phyloP scores from a whole-genome alignment of 2,888 invertebrate genomes.

The Bellardia pandia region DNA sequence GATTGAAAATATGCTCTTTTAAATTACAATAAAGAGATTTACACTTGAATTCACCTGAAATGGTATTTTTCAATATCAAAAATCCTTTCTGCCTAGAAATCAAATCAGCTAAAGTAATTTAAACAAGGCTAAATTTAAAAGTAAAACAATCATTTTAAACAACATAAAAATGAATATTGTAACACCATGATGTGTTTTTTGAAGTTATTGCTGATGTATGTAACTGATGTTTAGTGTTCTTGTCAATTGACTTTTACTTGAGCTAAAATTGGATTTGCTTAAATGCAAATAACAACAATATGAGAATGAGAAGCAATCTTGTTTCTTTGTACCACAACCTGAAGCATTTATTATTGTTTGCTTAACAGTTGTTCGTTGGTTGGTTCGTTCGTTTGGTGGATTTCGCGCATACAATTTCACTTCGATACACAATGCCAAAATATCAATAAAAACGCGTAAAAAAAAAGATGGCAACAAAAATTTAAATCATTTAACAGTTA shows the following conservation, averaged over 20 bases:
- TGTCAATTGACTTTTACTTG: conserved; percentile 69
- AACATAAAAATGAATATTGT: conserved; percentile 39
- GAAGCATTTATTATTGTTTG: conserved; percentile 61
- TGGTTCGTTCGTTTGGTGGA: neutral
- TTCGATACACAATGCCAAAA: conserved; percentile 67
- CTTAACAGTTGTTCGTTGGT: conserved; percentile 25
- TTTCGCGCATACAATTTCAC: conserved; percentile 55
- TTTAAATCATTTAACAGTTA: conserved; percentile 64
- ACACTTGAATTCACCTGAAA: too few relatives aligned
- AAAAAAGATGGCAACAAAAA: conserved; percentile 56
- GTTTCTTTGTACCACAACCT: conserved; percentile 56
- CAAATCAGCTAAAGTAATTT: too few relatives aligned
- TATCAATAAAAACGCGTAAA: conserved; percentile 72
- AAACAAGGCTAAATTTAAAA: neutral
- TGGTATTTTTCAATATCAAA: too few relatives aligned
- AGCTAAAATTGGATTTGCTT: conserved; percentile 66
- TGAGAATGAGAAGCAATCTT: conserved; percentile 49
- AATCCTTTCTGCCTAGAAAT: too few relatives aligned
- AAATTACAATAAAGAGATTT: too few relatives aligned
- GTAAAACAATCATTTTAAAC: conserved; percentile 28
- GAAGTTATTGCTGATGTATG: conserved; percentile 25
- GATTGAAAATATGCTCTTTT: too few relatives aligned
- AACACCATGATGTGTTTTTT: neutral
- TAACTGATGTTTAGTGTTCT: conserved; percentile 49
- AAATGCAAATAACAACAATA: conserved; percentile 60